Conservation (phyloP, 2,113 vertebrate species). For the Apteryx mantelli region DNA sequence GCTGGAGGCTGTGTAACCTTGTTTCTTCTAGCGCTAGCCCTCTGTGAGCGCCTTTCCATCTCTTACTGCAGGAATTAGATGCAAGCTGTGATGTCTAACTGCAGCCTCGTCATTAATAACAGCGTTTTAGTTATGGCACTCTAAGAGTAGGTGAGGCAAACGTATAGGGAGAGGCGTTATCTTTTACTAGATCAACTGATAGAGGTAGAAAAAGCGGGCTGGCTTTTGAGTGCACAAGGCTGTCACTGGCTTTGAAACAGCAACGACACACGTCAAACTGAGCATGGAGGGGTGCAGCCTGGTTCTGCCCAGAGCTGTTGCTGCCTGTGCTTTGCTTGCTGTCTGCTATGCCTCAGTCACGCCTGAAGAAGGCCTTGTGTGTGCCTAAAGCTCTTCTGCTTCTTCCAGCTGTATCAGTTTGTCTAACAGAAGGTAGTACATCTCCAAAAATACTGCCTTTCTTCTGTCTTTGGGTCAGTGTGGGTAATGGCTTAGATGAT, state of each 20-base stretch:
- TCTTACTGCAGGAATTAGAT: not conserved
- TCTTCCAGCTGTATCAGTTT: not conserved
- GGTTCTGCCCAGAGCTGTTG: not conserved
- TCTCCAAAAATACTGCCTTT: not conserved
- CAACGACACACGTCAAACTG: too few relatives aligned
- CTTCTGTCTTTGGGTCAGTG: not conserved
- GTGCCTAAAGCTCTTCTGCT: not conserved
- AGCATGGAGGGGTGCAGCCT: not conserved
- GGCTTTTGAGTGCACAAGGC: not conserved
- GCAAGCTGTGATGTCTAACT: not conserved
- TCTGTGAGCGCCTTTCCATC: too few relatives aligned
- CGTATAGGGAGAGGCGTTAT: too few relatives aligned
- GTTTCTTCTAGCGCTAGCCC: too few relatives aligned
- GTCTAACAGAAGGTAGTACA: not conserved
- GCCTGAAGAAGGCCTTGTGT: not conserved
- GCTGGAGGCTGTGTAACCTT: too few relatives aligned
- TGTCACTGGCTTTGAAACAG: not conserved
- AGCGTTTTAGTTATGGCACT: not conserved
- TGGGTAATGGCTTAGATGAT: not conserved
- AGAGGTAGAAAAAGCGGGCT: not conserved
- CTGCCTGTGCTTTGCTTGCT: not conserved
- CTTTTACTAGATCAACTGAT: not conserved
- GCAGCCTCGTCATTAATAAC: not conserved
- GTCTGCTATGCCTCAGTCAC: not conserved
- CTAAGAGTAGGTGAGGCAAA: too few relatives aligned